These are phyloP conservation scores for Pseudopipra pipra DNA, from an alignment of 2,113 vertebrate species.

Conservation along the genomic window DNA sequence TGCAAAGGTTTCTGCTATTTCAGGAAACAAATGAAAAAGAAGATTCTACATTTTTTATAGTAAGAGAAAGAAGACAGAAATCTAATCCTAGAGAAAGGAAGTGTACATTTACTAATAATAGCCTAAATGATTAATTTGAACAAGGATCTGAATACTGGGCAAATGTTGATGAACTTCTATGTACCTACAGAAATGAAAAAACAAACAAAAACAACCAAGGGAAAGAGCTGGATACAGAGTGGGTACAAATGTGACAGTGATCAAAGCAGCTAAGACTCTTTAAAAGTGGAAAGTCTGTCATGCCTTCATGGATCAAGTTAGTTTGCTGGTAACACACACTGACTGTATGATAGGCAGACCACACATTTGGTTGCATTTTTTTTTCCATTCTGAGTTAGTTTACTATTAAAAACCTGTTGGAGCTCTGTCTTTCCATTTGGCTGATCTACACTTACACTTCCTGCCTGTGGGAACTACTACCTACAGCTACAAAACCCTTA, in stretches of 20 bases:
- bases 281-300: not conserved
- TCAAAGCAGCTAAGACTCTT: not conserved
- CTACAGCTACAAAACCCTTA: not conserved
- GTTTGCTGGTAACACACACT: not conserved
- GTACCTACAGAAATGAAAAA: not conserved
- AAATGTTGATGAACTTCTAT: not conserved
- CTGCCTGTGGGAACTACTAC: not conserved
- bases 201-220: not conserved
- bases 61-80: not conserved
- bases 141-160: not conserved
- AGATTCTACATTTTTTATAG: not conserved
- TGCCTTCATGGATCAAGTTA: not conserved
- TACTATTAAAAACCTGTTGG: constrained; percentile 37
- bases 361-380: fast-evolving
- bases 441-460: not conserved
- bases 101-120: not conserved
- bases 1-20: not conserved
- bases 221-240: not conserved
- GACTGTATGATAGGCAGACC: not conserved
- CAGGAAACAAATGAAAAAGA: not conserved
- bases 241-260: not conserved
- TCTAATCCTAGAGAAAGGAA: not conserved
- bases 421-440: constrained; percentile 18
- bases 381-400: constrained; percentile 15
- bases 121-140: not conserved